A percentile compares a stretch with the other conserved stretches of the same genome.
phyloP scores from a whole-genome alignment of 2,113 vertebrate species.

The Cyprinodon tularosa region DNA sequence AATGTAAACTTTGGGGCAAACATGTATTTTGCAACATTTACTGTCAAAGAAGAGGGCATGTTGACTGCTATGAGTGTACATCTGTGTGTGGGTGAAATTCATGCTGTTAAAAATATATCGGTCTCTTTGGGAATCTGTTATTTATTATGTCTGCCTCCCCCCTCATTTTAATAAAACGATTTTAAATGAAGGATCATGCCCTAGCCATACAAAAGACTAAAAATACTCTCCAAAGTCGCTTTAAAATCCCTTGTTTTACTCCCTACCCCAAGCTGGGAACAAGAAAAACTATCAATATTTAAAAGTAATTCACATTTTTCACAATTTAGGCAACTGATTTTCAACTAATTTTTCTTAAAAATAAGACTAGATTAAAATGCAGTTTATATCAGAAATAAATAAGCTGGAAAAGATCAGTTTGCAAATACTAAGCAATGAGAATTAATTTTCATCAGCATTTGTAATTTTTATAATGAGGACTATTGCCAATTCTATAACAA shows the following conservation, averaged over 20 bases:
- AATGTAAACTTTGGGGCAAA: background rate
- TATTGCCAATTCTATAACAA: too few relatives aligned
- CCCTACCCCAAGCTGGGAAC: too few relatives aligned
- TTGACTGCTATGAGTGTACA: background rate
- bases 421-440: too few relatives aligned
- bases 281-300: too few relatives aligned
- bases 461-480: too few relatives aligned
- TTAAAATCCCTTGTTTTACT: background rate
- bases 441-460: too few relatives aligned
- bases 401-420: background rate
- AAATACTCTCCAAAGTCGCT: background rate
- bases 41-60: background rate
- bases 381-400: background rate
- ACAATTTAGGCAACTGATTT: too few relatives aligned
- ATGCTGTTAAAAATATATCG: background rate
- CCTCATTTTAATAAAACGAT: background rate
- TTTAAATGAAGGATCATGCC: background rate
- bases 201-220: background rate
- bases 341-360: too few relatives aligned
- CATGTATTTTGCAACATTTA: background rate
- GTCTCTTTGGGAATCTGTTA: background rate
- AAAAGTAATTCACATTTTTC: too few relatives aligned
- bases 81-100: background rate
- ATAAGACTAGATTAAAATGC: background rate
- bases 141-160: background rate